phyloP scores from a whole-genome alignment of 1,140 invertebrate species.

The Drosophila nasuta region DNA sequence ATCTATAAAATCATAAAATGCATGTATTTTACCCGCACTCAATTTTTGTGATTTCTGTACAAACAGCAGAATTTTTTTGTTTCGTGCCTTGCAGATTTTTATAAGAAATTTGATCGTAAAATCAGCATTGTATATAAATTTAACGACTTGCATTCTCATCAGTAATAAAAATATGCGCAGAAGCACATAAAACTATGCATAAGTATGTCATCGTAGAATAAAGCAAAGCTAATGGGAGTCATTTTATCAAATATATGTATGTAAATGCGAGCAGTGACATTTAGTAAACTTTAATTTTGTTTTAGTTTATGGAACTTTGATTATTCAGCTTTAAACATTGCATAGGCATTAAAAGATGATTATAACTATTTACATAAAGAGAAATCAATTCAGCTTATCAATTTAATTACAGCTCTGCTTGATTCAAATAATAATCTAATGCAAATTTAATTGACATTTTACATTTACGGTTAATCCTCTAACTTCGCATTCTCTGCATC shows the following conservation, averaged over 20 bases:
- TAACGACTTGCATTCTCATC: constrained; percentile 65
- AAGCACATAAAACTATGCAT: constrained; percentile 51
- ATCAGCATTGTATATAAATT: constrained; percentile 57
- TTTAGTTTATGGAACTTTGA: too few species aligned
- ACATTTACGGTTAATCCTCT: too few species aligned
- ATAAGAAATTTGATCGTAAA: constrained; percentile 46
- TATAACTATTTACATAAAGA: too few species aligned
- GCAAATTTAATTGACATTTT: too few species aligned
- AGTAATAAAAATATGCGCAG: constrained; percentile 65
- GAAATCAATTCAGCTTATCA: too few species aligned
- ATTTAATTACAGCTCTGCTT: too few species aligned
- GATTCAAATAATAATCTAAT: too few species aligned
- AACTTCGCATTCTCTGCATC: too few species aligned
- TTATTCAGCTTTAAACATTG: too few species aligned
- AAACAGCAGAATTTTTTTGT: constrained; percentile 48
- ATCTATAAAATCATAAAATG: constrained; percentile 67
- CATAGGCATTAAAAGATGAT: too few species aligned
- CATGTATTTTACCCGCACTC: constrained; percentile 43
- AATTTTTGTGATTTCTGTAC: constrained; percentile 3
- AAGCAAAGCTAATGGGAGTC: neutral
- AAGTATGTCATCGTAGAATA: neutral
- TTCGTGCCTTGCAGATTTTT: constrained; percentile 17
- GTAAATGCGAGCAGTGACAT: neutral
- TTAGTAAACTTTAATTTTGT: neutral
- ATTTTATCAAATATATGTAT: neutral